phyloP scores from a whole-genome alignment of 2,888 invertebrate species.

The Ischnus inquisitorius region DNA sequence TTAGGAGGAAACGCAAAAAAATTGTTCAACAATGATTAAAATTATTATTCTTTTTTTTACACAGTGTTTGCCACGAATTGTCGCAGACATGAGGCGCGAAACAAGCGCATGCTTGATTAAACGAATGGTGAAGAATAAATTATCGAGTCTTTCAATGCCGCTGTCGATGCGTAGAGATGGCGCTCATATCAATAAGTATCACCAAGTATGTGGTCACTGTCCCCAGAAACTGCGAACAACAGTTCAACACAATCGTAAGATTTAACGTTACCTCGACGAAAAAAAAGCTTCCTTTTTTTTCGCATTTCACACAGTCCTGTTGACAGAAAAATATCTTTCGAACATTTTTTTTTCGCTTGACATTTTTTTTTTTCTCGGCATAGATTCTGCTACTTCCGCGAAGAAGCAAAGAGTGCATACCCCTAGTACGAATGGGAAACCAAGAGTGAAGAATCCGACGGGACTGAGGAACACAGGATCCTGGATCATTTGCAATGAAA shows the following conservation, averaged over 20 bases:
- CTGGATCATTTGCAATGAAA: slow-evolving; percentile 67
- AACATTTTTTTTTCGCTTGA: too few species aligned
- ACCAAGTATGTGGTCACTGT: slow-evolving; percentile 48
- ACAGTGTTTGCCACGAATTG: background rate
- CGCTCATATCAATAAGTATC: slow-evolving; percentile 51
- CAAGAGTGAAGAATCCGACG: slow-evolving; percentile 65
- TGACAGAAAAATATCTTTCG: too few species aligned
- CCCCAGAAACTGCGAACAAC: slow-evolving; percentile 33
- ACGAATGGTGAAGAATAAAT: background rate
- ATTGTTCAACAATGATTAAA: background rate
- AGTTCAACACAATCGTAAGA: background rate
- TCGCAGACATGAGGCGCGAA: background rate
- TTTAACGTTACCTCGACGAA: too few species aligned
- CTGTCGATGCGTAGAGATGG: background rate
- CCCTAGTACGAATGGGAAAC: slow-evolving; percentile 53
- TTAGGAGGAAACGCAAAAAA: background rate
- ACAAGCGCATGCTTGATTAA: background rate
- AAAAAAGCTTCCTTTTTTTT: background rate
- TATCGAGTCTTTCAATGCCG: background rate
- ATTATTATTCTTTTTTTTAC: background rate
- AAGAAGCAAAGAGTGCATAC: slow-evolving; percentile 38
- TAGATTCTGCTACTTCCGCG: too few species aligned
- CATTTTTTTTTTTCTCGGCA: too few species aligned
- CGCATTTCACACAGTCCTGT: too few species aligned
- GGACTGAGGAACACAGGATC: slow-evolving; percentile 66